These are phyloP conservation scores for Lasioglossum malachurum DNA, from an alignment of 2,888 invertebrate genomes.

Conservation along the genomic window DNA sequence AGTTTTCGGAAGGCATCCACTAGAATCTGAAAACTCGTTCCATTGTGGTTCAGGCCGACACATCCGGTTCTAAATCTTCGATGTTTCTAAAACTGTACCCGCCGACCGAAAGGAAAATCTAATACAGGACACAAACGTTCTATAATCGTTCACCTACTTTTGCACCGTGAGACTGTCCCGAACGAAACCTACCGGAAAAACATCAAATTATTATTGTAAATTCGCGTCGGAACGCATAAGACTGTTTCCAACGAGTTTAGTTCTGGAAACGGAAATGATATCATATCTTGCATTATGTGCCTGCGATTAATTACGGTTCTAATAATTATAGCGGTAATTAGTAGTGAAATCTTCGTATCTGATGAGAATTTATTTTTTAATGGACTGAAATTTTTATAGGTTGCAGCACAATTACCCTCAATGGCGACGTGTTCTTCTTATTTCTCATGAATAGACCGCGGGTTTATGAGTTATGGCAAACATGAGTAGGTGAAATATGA, in stretches of 20 bases:
- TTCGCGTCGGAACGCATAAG: background rate
- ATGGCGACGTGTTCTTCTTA: background rate
- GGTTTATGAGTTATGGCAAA: background rate
- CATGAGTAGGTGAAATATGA: background rate
- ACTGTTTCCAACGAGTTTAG: constrained; percentile 6
- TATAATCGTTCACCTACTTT: constrained; percentile 33
- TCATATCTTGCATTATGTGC: background rate
- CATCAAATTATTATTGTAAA: constrained; percentile 26
- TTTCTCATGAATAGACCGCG: background rate
- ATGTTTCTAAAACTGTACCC: constrained; percentile 36
- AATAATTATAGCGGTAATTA: constrained; percentile 17
- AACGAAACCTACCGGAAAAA: constrained; percentile 11
- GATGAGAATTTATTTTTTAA: background rate
- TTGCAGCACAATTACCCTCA: background rate
- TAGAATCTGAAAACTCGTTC: constrained; percentile 5
- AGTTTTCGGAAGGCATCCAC: background rate
- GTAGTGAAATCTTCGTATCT: background rate
- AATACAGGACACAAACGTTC: constrained; percentile 19
- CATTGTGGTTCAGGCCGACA: background rate
- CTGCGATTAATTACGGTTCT: background rate
- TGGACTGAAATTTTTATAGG: no score
- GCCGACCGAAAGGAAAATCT: constrained; percentile 26
- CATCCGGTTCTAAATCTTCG: constrained; percentile 37
- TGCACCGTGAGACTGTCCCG: constrained; percentile 16
- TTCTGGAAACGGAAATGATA: constrained; percentile 21